phyloP scores from a whole-genome alignment of 2,797 vertebrate species.

The Manis javanica region DNA sequence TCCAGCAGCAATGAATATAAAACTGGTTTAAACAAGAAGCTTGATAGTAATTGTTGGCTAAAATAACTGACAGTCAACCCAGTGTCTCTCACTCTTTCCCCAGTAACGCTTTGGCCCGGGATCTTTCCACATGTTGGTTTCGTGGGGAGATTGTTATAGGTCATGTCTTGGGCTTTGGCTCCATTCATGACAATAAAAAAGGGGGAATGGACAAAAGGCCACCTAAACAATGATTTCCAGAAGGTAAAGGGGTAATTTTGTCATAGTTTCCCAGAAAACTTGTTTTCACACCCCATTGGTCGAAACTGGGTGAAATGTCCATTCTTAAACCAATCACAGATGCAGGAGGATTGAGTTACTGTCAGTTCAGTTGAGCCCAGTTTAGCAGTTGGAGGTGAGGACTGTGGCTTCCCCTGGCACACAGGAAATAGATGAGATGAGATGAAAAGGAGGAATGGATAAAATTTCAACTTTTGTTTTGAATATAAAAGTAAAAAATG shows the following conservation, averaged over 20 bases:
- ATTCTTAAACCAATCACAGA: neutral
- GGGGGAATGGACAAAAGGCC: neutral
- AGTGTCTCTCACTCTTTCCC: neutral
- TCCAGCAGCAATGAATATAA: constrained; percentile 5
- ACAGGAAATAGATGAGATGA: neutral
- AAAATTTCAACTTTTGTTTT: neutral
- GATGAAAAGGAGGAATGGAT: neutral
- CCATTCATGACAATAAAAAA: neutral
- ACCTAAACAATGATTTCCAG: constrained; percentile 22
- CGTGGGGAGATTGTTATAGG: constrained; percentile 1
- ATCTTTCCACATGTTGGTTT: neutral
- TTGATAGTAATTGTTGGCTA: neutral
- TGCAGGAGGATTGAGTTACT: neutral
- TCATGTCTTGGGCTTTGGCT: neutral
- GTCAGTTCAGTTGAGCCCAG: neutral
- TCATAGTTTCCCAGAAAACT: neutral
- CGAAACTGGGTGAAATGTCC: neutral
- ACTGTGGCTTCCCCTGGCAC: neutral
- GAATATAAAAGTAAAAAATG: neutral
- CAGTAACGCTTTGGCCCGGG: neutral
- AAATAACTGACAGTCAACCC: constrained; percentile 3
- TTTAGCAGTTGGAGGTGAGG: neutral
- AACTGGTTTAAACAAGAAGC: neutral
- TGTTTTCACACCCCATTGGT: neutral
- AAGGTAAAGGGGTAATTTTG: neutral